These are phyloP conservation scores for Limonius californicus DNA, from an alignment of 1,140 invertebrate species.

Conservation along the genomic window DNA sequence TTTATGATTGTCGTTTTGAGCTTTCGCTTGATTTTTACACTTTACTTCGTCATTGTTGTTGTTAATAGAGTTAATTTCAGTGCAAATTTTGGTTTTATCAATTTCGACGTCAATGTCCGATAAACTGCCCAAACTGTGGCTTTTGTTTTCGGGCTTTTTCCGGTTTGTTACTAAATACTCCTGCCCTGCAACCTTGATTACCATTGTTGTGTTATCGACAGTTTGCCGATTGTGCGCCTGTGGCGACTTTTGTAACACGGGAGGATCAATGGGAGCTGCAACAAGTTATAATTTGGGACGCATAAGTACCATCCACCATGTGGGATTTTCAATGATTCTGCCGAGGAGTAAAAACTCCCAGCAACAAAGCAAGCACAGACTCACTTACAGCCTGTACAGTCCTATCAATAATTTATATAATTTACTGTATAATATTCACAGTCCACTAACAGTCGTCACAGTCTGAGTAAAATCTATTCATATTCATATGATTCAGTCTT, in stretches of 20 bases:
- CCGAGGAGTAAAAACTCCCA: too few species aligned
- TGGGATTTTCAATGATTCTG: too few species aligned
- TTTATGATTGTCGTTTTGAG: background rate
- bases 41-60: constrained; percentile 14
- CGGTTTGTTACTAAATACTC: constrained; percentile 47
- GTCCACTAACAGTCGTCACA: too few species aligned
- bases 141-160: constrained; percentile 41
- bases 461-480: too few species aligned
- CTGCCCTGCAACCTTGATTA: constrained; percentile 49
- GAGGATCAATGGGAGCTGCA: background rate
- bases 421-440: too few species aligned
- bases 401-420: too few species aligned
- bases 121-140: constrained; percentile 43
- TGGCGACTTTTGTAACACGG: background rate
- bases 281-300: too few species aligned
- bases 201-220: constrained; percentile 48
- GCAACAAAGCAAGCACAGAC: too few species aligned
- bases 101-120: constrained; percentile 43
- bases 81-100: constrained; percentile 41
- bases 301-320: too few species aligned
- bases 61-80: constrained; percentile 22
- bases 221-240: background rate
- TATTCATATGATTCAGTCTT: too few species aligned
- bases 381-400: background rate
- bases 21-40: constrained; percentile 22